A percentile compares a stretch with the other conserved stretches of the same genome.
Conservation (phyloP, 1,140 invertebrate genomes). For the Aphaenogaster floridana region DNA sequence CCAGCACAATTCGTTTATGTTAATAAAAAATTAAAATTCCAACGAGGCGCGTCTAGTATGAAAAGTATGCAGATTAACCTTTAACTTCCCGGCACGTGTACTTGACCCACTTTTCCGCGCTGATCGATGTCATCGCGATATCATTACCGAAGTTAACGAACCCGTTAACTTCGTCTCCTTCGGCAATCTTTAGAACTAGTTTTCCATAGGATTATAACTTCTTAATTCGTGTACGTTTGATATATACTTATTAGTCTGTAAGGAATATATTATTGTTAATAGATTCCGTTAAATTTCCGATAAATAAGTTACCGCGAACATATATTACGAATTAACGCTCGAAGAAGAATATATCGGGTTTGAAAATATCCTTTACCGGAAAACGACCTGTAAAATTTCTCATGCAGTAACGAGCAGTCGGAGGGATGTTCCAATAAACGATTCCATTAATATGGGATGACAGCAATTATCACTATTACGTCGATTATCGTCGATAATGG, state of each 20-base stretch:
- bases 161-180: neutral
- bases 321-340: neutral
- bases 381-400: neutral
- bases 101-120: constrained; percentile 30
- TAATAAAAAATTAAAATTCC: constrained; percentile 1
- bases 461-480: neutral
- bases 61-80: constrained; percentile 11
- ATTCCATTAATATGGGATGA: constrained; percentile 16
- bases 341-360: neutral
- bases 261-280: neutral
- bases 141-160: constrained; percentile 14
- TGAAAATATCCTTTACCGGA: neutral
- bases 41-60: neutral
- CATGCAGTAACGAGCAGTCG: neutral
- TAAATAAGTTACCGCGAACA: neutral
- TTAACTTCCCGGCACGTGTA: neutral
- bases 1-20: neutral
- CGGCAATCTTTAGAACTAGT: constrained; percentile 20
- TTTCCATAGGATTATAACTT: neutral
- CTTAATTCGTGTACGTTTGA: neutral
- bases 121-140: constrained; percentile 12
- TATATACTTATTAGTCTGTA: neutral
- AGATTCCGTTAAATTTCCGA: neutral
- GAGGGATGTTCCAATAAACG: neutral
- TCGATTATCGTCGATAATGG: neutral